Evolutionary conservation across 2,888 invertebrate genomes (phyloP).

Genomic region (Melanchra persicariae): DNA sequence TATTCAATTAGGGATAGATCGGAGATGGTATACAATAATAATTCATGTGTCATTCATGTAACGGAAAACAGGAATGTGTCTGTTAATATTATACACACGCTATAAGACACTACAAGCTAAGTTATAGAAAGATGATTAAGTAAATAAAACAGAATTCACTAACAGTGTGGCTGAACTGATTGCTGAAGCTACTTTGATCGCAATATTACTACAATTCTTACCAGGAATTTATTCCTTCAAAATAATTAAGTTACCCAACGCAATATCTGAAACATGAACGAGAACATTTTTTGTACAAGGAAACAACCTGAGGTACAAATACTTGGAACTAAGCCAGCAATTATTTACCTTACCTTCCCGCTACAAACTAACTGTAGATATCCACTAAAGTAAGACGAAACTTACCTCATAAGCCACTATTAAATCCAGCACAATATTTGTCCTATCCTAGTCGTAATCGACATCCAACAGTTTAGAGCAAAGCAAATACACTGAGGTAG

Average conservation of each 20-base stretch:
- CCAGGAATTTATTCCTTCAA: neutral
- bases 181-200: neutral
- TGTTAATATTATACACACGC: neutral
- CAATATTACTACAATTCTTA: neutral
- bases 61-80: neutral
- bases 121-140: neutral
- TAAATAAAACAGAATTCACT: neutral
- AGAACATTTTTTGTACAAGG: conserved; percentile 18
- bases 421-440: conserved; percentile 53
- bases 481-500: conserved; percentile 37
- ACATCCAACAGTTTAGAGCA: conserved; percentile 44
- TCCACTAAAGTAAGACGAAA: conserved; percentile 29
- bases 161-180: neutral
- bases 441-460: conserved; percentile 45
- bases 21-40: neutral
- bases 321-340: conserved; percentile 49
- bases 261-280: conserved; percentile 20
- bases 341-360: conserved; percentile 47
- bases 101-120: neutral
- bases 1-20: neutral
- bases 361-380: conserved; percentile 53
- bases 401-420: conserved; percentile 53
- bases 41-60: neutral
- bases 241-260: conserved; percentile 36
- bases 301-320: conserved; percentile 44